Evolutionary conservation across 2,797 vertebrate species (phyloP).

Genomic region (Peromyscus melanophrys): DNA sequence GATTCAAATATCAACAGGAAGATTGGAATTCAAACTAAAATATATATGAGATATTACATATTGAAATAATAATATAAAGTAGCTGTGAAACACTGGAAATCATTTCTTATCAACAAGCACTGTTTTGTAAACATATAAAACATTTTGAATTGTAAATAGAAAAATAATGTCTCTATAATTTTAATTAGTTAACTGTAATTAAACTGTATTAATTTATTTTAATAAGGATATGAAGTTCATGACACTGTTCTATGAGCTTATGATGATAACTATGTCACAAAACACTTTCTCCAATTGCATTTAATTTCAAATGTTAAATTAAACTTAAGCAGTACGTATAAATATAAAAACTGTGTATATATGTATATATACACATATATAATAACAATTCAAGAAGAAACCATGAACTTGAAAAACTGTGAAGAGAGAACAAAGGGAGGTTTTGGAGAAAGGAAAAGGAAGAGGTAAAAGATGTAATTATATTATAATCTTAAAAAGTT

Average conservation of each 20-base stretch:
- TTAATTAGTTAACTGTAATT: background rate
- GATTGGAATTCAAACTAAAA: background rate
- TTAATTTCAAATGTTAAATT: background rate
- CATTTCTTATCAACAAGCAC: background rate
- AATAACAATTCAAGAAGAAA: background rate
- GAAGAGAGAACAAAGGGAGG: background rate
- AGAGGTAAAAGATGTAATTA: background rate
- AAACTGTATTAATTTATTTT: background rate
- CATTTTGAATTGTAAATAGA: background rate
- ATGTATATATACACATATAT: accelerated
- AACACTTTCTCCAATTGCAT: background rate
- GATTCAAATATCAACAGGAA: background rate
- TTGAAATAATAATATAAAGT: background rate
- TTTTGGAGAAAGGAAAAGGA: background rate
- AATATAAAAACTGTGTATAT: background rate
- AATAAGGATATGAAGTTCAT: background rate
- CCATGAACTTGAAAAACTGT: background rate
- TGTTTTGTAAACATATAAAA: background rate
- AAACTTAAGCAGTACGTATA: background rate
- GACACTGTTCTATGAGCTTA: background rate
- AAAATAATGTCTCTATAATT: background rate
- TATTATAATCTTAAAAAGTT: background rate
- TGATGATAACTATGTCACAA: background rate
- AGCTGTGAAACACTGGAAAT: background rate
- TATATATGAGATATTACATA: background rate